A percentile compares a stretch with the other conserved stretches of the same genome.
These are phyloP conservation scores for Paragorgia papillata DNA, from an alignment of 92 coral and sea anemone species.

Conservation along the genomic window DNA sequence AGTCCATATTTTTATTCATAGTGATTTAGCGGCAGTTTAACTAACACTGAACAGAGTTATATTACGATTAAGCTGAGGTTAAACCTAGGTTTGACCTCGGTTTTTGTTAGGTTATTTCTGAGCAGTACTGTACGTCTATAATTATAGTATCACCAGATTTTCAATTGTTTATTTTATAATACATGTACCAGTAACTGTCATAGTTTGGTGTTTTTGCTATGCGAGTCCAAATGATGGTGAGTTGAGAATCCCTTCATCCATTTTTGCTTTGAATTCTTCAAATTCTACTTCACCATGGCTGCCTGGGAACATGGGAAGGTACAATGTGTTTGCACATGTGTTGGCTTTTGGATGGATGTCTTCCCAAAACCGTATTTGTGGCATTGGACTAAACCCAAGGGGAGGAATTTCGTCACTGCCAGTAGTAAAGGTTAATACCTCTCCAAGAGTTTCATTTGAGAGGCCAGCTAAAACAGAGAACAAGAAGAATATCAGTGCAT, in stretches of 20 bases:
- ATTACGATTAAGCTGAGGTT: too few species aligned
- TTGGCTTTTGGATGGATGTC: constrained; percentile 41
- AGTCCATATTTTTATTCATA: too few species aligned
- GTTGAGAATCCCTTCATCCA: constrained; percentile 19
- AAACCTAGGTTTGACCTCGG: too few species aligned
- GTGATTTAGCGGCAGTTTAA: too few species aligned
- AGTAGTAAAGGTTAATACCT: constrained; percentile 6
- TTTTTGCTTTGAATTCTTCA: constrained; percentile 6
- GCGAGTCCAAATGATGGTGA: constrained; percentile 23
- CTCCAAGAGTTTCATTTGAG: constrained; percentile 25
- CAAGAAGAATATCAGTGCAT: too few species aligned
- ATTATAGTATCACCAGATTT: too few species aligned
- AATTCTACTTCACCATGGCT: not conserved
- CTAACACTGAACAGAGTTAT: too few species aligned
- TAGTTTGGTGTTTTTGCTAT: not conserved
- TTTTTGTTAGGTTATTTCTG: too few species aligned
- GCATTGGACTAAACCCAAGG: constrained; percentile 17
- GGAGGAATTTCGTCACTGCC: constrained; percentile 28
- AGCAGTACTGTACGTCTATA: too few species aligned
- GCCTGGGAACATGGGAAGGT: constrained; percentile 3
- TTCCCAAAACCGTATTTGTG: constrained; percentile 27
- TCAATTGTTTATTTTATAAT: too few species aligned
- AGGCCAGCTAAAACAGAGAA: too few species aligned
- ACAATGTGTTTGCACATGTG: constrained; percentile 17
- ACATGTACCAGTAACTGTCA: too few species aligned